These are phyloP conservation scores for Drosophila ananassae DNA, from an alignment of 1,140 invertebrate species.

Conservation along the genomic window DNA sequence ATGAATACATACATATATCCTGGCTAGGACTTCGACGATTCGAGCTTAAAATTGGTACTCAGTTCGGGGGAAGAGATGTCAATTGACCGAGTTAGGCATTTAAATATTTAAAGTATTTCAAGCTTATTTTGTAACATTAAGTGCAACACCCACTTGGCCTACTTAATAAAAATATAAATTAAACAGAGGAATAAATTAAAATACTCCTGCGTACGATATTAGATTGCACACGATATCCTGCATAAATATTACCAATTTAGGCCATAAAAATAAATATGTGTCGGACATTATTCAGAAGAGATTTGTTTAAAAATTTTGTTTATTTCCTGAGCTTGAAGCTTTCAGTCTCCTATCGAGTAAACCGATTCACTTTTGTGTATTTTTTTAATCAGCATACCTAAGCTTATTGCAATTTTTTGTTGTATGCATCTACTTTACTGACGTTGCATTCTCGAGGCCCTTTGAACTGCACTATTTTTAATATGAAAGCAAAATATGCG, in stretches of 20 bases:
- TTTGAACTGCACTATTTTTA: slow-evolving; percentile 36
- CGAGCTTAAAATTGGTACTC: slow-evolving; percentile 16
- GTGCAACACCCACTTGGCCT: too few species aligned
- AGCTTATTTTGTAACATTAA: not conserved
- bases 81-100: not conserved
- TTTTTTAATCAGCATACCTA: not conserved
- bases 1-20: slow-evolving; percentile 53
- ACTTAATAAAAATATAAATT: not conserved
- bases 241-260: not conserved
- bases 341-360: not conserved
- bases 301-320: not conserved
- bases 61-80: not conserved
- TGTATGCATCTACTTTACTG: slow-evolving; percentile 1
- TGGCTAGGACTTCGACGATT: not conserved
- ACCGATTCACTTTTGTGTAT: not conserved
- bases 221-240: too few species aligned
- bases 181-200: too few species aligned
- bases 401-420: not conserved
- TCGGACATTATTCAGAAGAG: too few species aligned
- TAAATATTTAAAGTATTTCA: not conserved
- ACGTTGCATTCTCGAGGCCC: slow-evolving; percentile 7
- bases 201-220: too few species aligned
- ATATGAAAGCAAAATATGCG: slow-evolving; percentile 53
- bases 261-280: too few species aligned
- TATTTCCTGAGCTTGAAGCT: not conserved